phyloP scores from a whole-genome alignment of 2,888 invertebrate species.

The Sarcophaga caerulescens region DNA sequence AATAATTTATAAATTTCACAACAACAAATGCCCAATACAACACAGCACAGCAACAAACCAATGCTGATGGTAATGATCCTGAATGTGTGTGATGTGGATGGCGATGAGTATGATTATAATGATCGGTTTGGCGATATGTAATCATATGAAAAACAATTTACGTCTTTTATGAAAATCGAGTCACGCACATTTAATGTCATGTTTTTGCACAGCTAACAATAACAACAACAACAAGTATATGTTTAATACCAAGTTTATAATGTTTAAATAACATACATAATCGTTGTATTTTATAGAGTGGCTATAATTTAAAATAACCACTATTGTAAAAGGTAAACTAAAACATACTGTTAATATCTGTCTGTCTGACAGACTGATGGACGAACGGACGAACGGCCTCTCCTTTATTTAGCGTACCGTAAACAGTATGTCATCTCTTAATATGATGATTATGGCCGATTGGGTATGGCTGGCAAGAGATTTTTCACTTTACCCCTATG shows the following conservation, averaged over 20 bases:
- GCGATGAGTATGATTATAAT: conserved; percentile 65
- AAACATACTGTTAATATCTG: conserved; percentile 47
- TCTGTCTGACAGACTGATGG: too few relatives aligned
- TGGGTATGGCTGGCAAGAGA: too few relatives aligned
- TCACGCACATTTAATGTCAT: conserved; percentile 70
- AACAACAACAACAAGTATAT: conserved; percentile 19
- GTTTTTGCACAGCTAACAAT: conserved; percentile 64
- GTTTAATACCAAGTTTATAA: conserved; percentile 63
- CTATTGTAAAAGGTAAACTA: conserved; percentile 50
- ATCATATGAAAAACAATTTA: conserved; percentile 66
- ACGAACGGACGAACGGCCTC: background rate
- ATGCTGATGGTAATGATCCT: background rate
- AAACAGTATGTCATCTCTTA: conserved; percentile 40
- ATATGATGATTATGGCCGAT: too few relatives aligned
- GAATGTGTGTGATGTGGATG: conserved; percentile 7
- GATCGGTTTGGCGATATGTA: conserved; percentile 70
- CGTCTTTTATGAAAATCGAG: conserved; percentile 68
- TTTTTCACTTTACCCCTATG: too few relatives aligned
- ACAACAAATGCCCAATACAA: too few relatives aligned
- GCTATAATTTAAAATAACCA: conserved; percentile 66
- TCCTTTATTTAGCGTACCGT: conserved; percentile 24
- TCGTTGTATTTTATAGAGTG: conserved; percentile 63
- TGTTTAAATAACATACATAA: conserved; percentile 66
- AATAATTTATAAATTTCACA: too few relatives aligned
- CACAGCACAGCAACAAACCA: too few relatives aligned